These are phyloP conservation scores for Drosophila littoralis DNA, from an alignment of 1,140 invertebrate species.

Conservation along the genomic window DNA sequence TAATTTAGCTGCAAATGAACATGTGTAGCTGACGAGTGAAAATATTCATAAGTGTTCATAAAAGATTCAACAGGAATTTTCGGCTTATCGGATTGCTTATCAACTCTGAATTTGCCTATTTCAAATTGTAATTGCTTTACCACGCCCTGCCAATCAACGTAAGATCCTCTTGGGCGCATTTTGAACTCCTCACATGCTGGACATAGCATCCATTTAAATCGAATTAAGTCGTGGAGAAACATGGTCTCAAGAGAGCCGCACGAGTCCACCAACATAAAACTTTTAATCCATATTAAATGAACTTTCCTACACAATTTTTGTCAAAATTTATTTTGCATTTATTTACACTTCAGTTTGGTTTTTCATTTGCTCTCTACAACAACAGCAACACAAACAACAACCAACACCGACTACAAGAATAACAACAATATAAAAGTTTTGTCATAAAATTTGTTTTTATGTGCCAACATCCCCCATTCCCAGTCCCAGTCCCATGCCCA, in stretches of 20 bases:
- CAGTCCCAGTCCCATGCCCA: background rate
- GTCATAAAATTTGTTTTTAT: conserved; percentile 77
- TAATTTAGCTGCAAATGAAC: conserved; percentile 42
- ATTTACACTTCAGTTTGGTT: conserved; percentile 70
- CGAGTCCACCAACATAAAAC: conserved; percentile 51
- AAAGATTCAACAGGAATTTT: conserved; percentile 15
- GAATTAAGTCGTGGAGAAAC: conserved; percentile 48
- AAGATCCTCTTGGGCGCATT: conserved; percentile 37
- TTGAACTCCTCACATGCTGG: conserved; percentile 25
- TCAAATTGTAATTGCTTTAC: conserved; percentile 60
- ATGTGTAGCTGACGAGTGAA: conserved; percentile 14
- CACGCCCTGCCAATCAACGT: conserved; percentile 64
- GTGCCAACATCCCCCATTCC: conserved; percentile 39
- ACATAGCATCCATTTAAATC: conserved; percentile 61
- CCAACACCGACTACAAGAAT: conserved; percentile 18
- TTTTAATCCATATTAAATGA: conserved; percentile 77
- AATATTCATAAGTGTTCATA: conserved; percentile 15
- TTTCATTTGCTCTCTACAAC: conserved; percentile 41
- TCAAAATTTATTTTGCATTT: conserved; percentile 75
- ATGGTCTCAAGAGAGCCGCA: conserved; percentile 20
- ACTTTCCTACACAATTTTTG: conserved; percentile 70
- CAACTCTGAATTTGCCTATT: conserved; percentile 47
- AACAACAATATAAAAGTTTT: conserved; percentile 67
- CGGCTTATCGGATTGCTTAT: conserved; percentile 20
- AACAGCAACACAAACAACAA: conserved; percentile 52